These are phyloP conservation scores for Actinostola sp. DNA, from an alignment of 92 coral and sea anemone genomes.

Conservation along the genomic window DNA sequence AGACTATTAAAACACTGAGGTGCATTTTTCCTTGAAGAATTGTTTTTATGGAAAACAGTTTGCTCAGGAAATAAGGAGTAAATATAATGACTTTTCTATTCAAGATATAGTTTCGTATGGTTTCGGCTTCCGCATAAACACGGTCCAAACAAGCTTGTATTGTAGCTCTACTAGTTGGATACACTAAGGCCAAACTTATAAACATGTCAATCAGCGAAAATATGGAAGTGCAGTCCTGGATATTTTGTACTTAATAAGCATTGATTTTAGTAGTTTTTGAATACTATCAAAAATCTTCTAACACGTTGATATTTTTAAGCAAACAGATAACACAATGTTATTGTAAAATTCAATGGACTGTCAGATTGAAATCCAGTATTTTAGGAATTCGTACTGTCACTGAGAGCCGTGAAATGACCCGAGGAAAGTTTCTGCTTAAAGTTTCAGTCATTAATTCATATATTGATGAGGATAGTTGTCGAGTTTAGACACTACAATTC, in stretches of 20 bases:
- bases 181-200: too few relatives aligned
- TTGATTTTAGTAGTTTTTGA: too few relatives aligned
- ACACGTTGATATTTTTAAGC: neutral
- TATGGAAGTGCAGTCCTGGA: too few relatives aligned
- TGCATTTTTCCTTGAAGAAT: neutral
- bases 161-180: too few relatives aligned
- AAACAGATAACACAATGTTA: too few relatives aligned
- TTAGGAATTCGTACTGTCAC: too few relatives aligned
- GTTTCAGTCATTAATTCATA: neutral
- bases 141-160: too few relatives aligned
- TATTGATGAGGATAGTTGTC: neutral
- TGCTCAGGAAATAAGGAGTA: neutral
- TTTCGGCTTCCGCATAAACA: neutral
- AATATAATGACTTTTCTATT: neutral
- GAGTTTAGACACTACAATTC: neutral
- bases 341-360: too few relatives aligned
- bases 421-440: neutral
- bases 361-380: too few relatives aligned
- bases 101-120: neutral
- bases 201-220: too few relatives aligned
- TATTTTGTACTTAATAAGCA: too few relatives aligned
- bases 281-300: neutral
- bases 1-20: slow-evolving; percentile 6
- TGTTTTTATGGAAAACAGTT: slow-evolving; percentile 3
- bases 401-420: too few relatives aligned